phyloP scores from a whole-genome alignment of 1,140 invertebrate genomes.

The Drosophila lowei region DNA sequence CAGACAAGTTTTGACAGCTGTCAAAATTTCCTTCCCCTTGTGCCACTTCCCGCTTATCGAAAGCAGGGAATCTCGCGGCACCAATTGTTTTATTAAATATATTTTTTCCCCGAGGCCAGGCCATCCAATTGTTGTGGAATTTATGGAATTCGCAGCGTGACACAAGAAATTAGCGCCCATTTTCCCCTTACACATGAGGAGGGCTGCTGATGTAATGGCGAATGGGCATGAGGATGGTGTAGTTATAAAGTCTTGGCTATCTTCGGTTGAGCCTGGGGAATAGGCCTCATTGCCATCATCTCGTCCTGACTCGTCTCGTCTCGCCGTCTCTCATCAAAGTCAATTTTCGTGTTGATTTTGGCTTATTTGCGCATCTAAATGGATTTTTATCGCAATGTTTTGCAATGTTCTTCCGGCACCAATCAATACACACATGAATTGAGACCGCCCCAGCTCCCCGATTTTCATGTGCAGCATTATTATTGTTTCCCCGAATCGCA shows the following conservation, averaged over 20 bases:
- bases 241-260: no score
- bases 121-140: slow-evolving; percentile 1
- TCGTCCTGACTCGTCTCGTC: slow-evolving; percentile 11
- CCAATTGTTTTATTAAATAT: slow-evolving; percentile 48
- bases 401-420: slow-evolving; percentile 71
- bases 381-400: slow-evolving; percentile 80
- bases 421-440: slow-evolving; percentile 53
- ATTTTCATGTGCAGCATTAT: slow-evolving; percentile 25
- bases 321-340: slow-evolving; percentile 66
- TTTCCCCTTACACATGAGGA: not conserved
- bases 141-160: slow-evolving; percentile 18
- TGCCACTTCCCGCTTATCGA: slow-evolving; percentile 10
- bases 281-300: not conserved
- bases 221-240: not conserved
- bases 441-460: slow-evolving; percentile 25
- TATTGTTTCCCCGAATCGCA: slow-evolving; percentile 33
- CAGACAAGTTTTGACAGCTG: slow-evolving; percentile 72
- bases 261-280: slow-evolving; percentile 11
- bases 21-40: slow-evolving; percentile 47
- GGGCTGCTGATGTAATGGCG: not conserved
- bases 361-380: slow-evolving; percentile 80
- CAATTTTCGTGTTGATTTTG: slow-evolving; percentile 79
- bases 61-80: not conserved
- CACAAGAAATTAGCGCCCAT: slow-evolving; percentile 30
- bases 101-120: not conserved